Base-by-base conservation (phyloP, 2,888 invertebrate genomes). In the Helleia helle region DNA sequence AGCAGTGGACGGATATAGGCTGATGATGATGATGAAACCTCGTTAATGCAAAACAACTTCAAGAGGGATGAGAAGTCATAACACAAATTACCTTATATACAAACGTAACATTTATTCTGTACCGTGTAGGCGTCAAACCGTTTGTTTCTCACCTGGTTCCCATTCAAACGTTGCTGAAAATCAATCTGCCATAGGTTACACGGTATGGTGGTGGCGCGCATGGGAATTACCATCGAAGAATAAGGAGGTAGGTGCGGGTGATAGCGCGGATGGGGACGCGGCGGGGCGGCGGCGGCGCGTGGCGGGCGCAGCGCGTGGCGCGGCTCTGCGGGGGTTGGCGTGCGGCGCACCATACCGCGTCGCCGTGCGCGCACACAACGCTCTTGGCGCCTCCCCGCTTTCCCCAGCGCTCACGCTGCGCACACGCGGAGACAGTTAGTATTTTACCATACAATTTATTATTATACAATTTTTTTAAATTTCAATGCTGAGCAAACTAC, bases 291-390 rank as follows among this genome's bases (percentile, higher is more conserved):
- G 90, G 90, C 63, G 91, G 90, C 9, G 87, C 88, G 27, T 49
- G 40, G 41, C 53, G 38, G 51, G 53, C 36, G 57, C 49, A 25
- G 62, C 55, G 48, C 40, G 54, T 36, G 46, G 41, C 81, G 87
- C 52, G 86, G 84, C 59, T 87, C 87, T 91, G 47, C 85, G 88
- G 36, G 88, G 88, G 40, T 83, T 93, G 36, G 86, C 87, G 58
- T 93, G 93, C 70, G 93, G 93, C 38, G 89, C 91, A 12, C 72
- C 73, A 3, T 93, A 93, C 67, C 83, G 87, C 54, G 86, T 93
- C 40, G 86, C 88, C 55, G 67, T 93, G 55, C 87, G 88, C 27
- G 91, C 93, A 18, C 88, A 88, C 58, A 92, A 91, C 71, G 81
- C 86, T 13, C 88, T 90, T 12, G 93, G 93, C 2, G 86, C 86